A percentile compares a stretch with the other conserved stretches of the same genome.
These are phyloP conservation scores for Dendrolimus kikuchii DNA, from an alignment of 1,140 invertebrate genomes.

Conservation along the genomic window DNA sequence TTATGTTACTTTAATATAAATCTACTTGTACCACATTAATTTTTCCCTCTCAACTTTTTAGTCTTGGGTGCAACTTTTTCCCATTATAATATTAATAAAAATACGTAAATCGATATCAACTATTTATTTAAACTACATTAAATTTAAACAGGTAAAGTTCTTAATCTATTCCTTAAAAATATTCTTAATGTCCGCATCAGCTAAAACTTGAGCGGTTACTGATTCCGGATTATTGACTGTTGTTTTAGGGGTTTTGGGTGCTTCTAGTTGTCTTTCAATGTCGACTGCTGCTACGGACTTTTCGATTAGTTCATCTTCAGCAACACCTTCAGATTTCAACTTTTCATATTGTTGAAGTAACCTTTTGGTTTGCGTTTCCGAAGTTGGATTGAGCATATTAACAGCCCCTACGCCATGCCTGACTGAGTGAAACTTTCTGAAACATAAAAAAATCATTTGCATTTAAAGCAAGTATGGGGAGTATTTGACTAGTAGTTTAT, in stretches of 20 bases:
- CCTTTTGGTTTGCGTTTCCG: slow-evolving; percentile 72
- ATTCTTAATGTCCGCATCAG: slow-evolving; percentile 52
- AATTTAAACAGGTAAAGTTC: too few species aligned
- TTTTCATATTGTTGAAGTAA: slow-evolving; percentile 75
- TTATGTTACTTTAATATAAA: too few species aligned
- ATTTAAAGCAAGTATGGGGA: slow-evolving; percentile 1
- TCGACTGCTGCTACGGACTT: slow-evolving; percentile 32
- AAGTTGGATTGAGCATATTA: slow-evolving; percentile 62
- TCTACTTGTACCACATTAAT: too few species aligned
- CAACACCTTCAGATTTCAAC: slow-evolving; percentile 65
- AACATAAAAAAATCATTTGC: slow-evolving; percentile 26
- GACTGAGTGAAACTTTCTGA: slow-evolving; percentile 76
- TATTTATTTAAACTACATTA: too few species aligned
- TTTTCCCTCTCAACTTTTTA: too few species aligned
- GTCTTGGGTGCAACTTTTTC: too few species aligned
- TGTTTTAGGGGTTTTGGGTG: slow-evolving; percentile 10
- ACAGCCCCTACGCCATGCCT: slow-evolving; percentile 67
- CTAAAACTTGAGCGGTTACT: slow-evolving; percentile 34
- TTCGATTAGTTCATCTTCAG: slow-evolving; percentile 64
- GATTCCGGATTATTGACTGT: slow-evolving; percentile 30
- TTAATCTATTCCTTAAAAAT: slow-evolving; percentile 51
- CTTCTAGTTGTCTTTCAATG: slow-evolving; percentile 26
- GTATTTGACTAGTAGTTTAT: not conserved
- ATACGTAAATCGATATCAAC: too few species aligned
- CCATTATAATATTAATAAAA: too few species aligned